Evolutionary conservation across 2,797 vertebrate genomes (phyloP).

Genomic region (Rhincodon typus): DNA sequence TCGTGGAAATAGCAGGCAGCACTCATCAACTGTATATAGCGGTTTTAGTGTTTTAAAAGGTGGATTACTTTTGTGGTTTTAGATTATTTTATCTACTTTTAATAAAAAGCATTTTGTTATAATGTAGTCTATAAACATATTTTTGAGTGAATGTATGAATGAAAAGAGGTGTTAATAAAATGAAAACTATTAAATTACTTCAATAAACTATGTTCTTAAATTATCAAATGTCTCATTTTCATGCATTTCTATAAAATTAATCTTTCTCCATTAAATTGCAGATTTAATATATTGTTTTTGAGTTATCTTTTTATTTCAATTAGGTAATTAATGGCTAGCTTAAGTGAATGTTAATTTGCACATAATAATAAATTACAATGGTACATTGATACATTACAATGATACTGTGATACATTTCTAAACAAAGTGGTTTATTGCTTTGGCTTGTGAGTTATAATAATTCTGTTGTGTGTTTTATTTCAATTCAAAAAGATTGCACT

Average conservation of each 20-base stretch:
- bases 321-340: background rate
- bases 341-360: background rate
- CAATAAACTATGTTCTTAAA: background rate
- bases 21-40: background rate
- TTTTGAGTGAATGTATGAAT: background rate
- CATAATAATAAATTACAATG: background rate
- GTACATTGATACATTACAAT: background rate
- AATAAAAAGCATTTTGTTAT: background rate
- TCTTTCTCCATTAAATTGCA: background rate
- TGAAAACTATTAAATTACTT: background rate
- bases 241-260: background rate
- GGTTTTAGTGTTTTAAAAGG: background rate
- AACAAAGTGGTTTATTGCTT: background rate
- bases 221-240: background rate
- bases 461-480: background rate
- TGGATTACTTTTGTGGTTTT: constrained; percentile 7
- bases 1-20: background rate
- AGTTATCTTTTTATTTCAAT: background rate
- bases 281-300: background rate
- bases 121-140: background rate
- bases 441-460: background rate
- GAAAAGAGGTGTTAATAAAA: background rate
- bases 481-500: background rate
- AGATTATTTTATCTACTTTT: background rate
- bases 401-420: background rate